Base-by-base conservation (phyloP, 2,113 vertebrate species). In the Dicaeum eximium region DNA sequence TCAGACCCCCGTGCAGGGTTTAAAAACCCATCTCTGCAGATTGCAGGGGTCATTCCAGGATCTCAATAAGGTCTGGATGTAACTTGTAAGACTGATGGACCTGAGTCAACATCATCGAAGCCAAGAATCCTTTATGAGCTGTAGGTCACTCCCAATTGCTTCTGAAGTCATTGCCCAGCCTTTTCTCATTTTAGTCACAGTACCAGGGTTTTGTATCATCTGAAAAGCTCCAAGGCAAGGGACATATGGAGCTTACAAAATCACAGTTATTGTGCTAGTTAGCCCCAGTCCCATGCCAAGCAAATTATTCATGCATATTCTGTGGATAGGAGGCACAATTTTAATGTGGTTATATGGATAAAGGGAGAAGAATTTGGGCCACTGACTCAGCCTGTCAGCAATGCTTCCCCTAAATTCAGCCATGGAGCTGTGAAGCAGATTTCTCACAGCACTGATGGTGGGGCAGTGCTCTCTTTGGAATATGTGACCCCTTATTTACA, bases 261-360 rank as follows among this genome's bases (percentile, higher is more conserved):
- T 80, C 90, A 83, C 42, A 81, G 80, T 90, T 96, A 92, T 86
- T 94, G 85, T 94, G 82, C 90, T 95, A 96, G 95, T 72, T 83
- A 90, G 82, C 72, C 83, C 64, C 88, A 94, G 69, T 88, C 40
- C 69, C 80, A 93, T 88, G 94, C 94, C 92, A 96, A 96, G 94
- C 82, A 90, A 96, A 96, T 97, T 96, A 95, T 97, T 75, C 82
- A 95, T 96, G 95, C 90, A 90, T 72, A 61, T 84, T 93, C 72
- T 94, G 95, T 88, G 95, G 92, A 96, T 78, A 93, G 88, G 80
- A 94, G 92, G 73, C 88, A 95, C 64, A 75, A 81, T 93, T 96
- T 97, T 97, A 60, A 92, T 97, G 96, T 96, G 96, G 96, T 96
- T 95, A 81, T 58, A 89, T 87, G 92, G 91, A 92, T 97, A 92